phyloP scores from a whole-genome alignment of 2,797 vertebrate genomes.

The Rhynchonycteris naso region DNA sequence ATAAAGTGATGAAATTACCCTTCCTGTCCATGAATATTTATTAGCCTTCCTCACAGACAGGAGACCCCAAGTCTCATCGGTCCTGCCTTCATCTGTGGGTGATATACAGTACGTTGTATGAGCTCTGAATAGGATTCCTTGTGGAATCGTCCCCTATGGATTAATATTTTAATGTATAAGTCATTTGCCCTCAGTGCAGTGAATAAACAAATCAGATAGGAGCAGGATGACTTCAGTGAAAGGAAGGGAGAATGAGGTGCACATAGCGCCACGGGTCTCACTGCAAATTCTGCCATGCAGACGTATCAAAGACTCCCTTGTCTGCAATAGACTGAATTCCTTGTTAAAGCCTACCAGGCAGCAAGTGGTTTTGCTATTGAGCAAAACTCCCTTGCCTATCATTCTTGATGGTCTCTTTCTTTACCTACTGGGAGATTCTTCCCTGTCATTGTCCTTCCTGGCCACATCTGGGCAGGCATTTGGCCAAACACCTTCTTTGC shows the following conservation, averaged over 20 bases:
- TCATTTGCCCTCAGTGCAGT: not conserved
- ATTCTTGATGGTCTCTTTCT: not conserved
- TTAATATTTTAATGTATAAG: not conserved
- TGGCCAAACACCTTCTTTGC: not conserved
- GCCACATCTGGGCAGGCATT: not conserved
- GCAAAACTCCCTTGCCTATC: not conserved
- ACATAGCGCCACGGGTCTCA: not conserved
- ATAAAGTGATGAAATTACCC: not conserved
- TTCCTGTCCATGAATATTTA: not conserved
- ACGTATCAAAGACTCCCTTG: not conserved
- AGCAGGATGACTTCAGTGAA: not conserved
- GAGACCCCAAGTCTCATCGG: not conserved
- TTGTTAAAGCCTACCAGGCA: not conserved
- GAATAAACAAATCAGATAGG: not conserved
- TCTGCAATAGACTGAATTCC: not conserved
- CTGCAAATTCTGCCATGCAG: not conserved
- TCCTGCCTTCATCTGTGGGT: not conserved
- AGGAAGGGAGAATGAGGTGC: not conserved
- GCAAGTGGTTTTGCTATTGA: not conserved
- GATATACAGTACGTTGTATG: not conserved
- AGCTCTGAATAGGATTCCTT: not conserved
- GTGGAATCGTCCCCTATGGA: not conserved
- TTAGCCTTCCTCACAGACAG: not conserved
- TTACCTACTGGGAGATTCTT: not conserved
- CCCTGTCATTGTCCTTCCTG: not conserved